Evolutionary conservation across 53 echinoderm and acorn worm genomes (phyloP).

Genomic region (Zoroaster sp.): DNA sequence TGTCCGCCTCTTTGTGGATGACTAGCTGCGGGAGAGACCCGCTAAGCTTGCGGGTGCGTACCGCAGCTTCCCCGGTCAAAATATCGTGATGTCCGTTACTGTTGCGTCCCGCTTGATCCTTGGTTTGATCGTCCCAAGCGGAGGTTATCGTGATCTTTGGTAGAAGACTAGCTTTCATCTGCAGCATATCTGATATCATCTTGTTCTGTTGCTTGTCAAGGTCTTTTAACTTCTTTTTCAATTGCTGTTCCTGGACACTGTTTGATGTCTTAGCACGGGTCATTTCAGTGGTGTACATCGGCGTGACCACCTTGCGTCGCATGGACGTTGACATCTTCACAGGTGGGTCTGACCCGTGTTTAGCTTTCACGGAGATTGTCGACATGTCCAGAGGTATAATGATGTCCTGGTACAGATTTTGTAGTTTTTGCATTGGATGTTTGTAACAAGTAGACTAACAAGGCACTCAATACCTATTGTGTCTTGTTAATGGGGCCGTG

Average conservation of each 20-base stretch:
- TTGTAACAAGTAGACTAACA: background rate
- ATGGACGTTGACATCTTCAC: background rate
- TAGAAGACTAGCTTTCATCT: slow-evolving; percentile 5
- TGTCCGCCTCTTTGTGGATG: background rate
- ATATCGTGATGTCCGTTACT: background rate
- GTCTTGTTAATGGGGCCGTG: too few species aligned
- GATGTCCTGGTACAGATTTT: background rate
- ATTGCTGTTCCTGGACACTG: slow-evolving; percentile 11
- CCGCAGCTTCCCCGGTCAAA: background rate
- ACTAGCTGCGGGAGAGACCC: slow-evolving; percentile 3
- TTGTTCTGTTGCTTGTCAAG: slow-evolving; percentile 40
- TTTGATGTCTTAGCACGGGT: slow-evolving; percentile 17
- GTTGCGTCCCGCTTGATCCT: background rate
- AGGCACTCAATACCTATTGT: too few species aligned
- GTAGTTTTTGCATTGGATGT: background rate
- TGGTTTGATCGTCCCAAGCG: background rate
- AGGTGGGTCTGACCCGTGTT: slow-evolving; percentile 15
- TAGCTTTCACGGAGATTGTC: slow-evolving; percentile 16
- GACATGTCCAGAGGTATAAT: slow-evolving; percentile 21
- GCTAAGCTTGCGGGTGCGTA: background rate
- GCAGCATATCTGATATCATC: slow-evolving; percentile 19
- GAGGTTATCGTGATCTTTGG: slow-evolving; percentile 34
- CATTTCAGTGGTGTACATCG: slow-evolving; percentile 5
- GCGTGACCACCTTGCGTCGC: slow-evolving; percentile 1
- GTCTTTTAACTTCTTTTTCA: slow-evolving; percentile 17